phyloP scores from a whole-genome alignment of 30 jellyfish, hydroid and myxozoan species.

The Aurelia aurita complex sp. Pacific region DNA sequence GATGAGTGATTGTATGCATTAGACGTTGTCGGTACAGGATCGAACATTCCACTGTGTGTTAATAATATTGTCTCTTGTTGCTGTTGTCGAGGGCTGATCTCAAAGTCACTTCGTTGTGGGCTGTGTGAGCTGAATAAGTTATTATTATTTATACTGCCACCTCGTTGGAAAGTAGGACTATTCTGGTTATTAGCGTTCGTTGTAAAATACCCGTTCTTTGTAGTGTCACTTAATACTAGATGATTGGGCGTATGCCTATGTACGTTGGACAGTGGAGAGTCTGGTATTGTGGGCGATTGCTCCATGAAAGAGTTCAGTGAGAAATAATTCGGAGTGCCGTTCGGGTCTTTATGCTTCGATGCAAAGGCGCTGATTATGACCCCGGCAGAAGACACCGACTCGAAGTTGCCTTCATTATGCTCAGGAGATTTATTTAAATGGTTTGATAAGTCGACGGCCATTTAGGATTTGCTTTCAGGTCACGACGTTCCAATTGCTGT shows the following conservation, averaged over 20 bases:
- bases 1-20: slow-evolving; percentile 61
- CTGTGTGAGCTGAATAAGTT: slow-evolving; percentile 20
- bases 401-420: slow-evolving; percentile 46
- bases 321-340: slow-evolving; percentile 43
- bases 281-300: slow-evolving; percentile 75
- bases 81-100: slow-evolving; percentile 54
- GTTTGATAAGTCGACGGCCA: slow-evolving; percentile 69
- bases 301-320: slow-evolving; percentile 62
- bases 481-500: slow-evolving; percentile 55
- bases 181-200: slow-evolving; percentile 51
- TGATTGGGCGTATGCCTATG: slow-evolving; percentile 64
- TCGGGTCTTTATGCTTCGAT: slow-evolving; percentile 51
- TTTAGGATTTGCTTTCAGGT: slow-evolving; percentile 35
- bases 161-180: slow-evolving; percentile 47
- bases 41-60: slow-evolving; percentile 72
- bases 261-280: slow-evolving; percentile 61
- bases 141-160: slow-evolving; percentile 9
- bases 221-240: slow-evolving; percentile 36
- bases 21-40: slow-evolving; percentile 55
- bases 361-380: slow-evolving; percentile 55
- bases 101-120: slow-evolving; percentile 57
- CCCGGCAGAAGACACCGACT: slow-evolving; percentile 59
- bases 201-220: slow-evolving; percentile 59
- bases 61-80: slow-evolving; percentile 46
- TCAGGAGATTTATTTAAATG: slow-evolving; percentile 57